Base-by-base conservation (phyloP, 2,888 invertebrate species). In the Erebia palarica region DNA sequence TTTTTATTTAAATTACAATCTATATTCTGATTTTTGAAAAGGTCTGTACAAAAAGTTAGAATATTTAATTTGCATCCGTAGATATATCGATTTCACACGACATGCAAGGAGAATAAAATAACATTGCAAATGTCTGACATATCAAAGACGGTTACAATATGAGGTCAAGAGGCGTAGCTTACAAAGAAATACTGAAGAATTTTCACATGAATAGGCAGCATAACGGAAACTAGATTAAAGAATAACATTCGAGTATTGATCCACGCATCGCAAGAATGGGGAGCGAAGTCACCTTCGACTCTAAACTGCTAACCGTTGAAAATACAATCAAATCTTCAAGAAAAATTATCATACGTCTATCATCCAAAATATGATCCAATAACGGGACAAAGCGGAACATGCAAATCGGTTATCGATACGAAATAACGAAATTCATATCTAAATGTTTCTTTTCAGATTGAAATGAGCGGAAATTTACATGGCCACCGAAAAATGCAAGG, bases 291-390 rank as follows among this genome's bases (percentile, higher is more conserved):
- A 83, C 80, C 81, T 77, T 78, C 77, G 76, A 76, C 79, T 79
- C 77, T 77, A 81, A 79, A 77, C 21, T 63, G 14, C 76, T 81
- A 82, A 87, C 87, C 82, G 85, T 80, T 82, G 78, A 77, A 79
- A 77, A 78, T 77, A 83, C 82, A 84, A 84, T 82, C 76, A 74
- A 71, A 76, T 80, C 78, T 81, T 80, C 80, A 79, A 78, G 78
- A 79, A 82, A 84, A 84, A 93, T 92, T 93, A 85, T 77, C 93
- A 93, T 93, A 92, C 78, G 91, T 92, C 92, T 82, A 90, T 91
- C 91, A 91, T 84, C 81, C 80, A 81, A 81, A 87, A 90, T 87
- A 90, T 89, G 88, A 90, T 89, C 86, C 90, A 87, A 88, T 89
- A 87, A 85, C 76, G 76, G 68, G 65, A 88, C 86, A 88, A 89